Conservation (phyloP, 2,113 vertebrate genomes). For the Heterotilapia buettikoferi region DNA sequence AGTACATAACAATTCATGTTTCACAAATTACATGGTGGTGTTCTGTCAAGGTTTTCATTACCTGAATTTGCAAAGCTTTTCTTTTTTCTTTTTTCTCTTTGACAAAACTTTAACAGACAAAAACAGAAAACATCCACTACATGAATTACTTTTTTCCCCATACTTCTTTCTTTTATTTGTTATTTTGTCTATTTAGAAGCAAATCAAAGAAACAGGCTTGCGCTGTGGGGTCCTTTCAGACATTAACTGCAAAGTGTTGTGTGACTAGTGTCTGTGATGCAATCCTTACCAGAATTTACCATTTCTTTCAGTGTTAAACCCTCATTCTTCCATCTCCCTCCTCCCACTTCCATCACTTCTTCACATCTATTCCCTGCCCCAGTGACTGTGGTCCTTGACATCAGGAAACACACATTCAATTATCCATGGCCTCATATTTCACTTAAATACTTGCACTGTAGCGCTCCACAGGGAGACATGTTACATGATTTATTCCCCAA, state of each 20-base stretch:
- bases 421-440: slow-evolving; percentile 58
- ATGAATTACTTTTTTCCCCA: fast-evolving
- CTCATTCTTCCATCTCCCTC: not conserved
- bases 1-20: not conserved
- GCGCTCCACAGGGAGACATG: slow-evolving; percentile 24
- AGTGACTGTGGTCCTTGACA: slow-evolving; percentile 33
- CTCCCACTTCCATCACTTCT: slow-evolving; percentile 24
- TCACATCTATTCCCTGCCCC: slow-evolving; percentile 17
- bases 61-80: not conserved
- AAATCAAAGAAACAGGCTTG: not conserved
- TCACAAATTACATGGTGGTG: not conserved
- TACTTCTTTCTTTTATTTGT: not conserved
- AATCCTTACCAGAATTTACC: not conserved
- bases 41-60: not conserved
- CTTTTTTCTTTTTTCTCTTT: not conserved
- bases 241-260: not conserved
- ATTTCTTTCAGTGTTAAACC: slow-evolving; percentile 12
- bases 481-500: slow-evolving; percentile 53
- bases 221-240: not conserved
- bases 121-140: not conserved
- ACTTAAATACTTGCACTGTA: slow-evolving; percentile 46
- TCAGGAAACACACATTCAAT: slow-evolving; percentile 44
- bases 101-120: not conserved
- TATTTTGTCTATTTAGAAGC: not conserved
- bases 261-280: not conserved